Conservation (phyloP, 2,888 invertebrate genomes). For the Clusia tigrina region DNA sequence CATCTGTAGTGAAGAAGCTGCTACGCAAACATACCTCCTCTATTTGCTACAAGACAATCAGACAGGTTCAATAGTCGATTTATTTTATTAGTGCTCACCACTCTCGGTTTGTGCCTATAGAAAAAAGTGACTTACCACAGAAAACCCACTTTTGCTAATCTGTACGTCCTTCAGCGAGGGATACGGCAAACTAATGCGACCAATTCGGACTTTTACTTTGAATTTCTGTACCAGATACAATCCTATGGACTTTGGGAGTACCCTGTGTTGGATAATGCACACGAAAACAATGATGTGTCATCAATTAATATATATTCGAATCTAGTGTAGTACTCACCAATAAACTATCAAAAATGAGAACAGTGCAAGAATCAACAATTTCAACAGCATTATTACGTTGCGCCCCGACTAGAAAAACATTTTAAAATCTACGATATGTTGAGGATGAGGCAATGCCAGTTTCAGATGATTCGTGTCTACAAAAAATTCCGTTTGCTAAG, state of each 20-base stretch:
- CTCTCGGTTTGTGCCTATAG: background rate
- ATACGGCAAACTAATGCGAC: slow-evolving; percentile 82
- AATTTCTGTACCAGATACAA: slow-evolving; percentile 83
- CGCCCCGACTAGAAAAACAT: too few relatives aligned
- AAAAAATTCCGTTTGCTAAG: too few relatives aligned
- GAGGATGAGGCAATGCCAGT: too few relatives aligned
- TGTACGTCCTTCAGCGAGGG: slow-evolving; percentile 79
- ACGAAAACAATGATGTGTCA: slow-evolving; percentile 2
- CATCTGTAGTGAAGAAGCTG: slow-evolving; percentile 87
- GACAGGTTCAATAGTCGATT: too few relatives aligned
- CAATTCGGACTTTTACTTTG: slow-evolving; percentile 80
- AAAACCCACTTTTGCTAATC: slow-evolving; percentile 80
- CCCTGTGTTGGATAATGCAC: slow-evolving; percentile 66
- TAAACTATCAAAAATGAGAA: slow-evolving; percentile 54
- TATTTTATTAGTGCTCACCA: background rate
- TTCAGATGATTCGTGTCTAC: too few relatives aligned
- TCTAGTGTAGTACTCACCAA: slow-evolving; percentile 46
- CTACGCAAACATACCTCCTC: slow-evolving; percentile 85
- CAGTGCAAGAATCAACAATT: slow-evolving; percentile 47
- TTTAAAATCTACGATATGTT: too few relatives aligned
- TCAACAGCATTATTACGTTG: slow-evolving; percentile 56
- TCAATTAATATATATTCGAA: background rate
- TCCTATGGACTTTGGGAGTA: slow-evolving; percentile 78
- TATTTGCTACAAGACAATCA: slow-evolving; percentile 72
- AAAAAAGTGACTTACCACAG: slow-evolving; percentile 72